Base-by-base conservation (phyloP, 1,140 invertebrate species). In the Zaprionus davidi region DNA sequence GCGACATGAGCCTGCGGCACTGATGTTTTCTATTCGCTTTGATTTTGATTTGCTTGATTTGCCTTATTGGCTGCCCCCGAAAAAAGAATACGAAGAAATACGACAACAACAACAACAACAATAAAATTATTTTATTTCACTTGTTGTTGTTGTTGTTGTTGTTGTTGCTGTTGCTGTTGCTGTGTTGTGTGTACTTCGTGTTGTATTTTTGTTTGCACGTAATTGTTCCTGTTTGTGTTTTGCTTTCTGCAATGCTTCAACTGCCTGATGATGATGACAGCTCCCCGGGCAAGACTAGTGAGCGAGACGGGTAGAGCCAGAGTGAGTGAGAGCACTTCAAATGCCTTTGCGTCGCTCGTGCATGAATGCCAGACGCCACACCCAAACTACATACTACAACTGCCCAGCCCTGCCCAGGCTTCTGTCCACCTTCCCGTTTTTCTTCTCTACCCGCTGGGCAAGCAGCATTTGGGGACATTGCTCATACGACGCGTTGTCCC, bases 31-130 rank as follows among this genome's bases (percentile, higher is more conserved):
- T 82, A 65, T 87, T 82, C 71, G 49, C 69, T 82, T 82, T 86
- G 83, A 86, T 85, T 85, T 78, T 63, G 71, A 73, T 77, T 73
- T 77, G 82, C 75, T 81, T 85, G 82, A 85, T 81, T 85, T 85
- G 71, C 12, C 63, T 73, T 74, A 59, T 69, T 74, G 71, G 57
- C 36, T 62, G 57, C 36, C 55, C 51, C 41, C 15, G 20, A 34
- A n/a, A 46, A 46, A 20, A 22, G 17, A 46, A 34, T 9, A 5
- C 31, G 31, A 11, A 34, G 31, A 34, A 34, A 34, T 3, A 34
- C 31, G 31, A 34, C 31, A 34, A 34, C 31, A 3, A 28, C 15
- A 36, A 64, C 22, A 38, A 36, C 11, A 60, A 60, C 53, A 49
- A 55, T 38, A 20, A 74, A 82, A 70, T 46, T 49, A 22, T 57